Evolutionary conservation across 2,113 vertebrate genomes (phyloP).

Genomic region (Myotis lucifugus): DNA sequence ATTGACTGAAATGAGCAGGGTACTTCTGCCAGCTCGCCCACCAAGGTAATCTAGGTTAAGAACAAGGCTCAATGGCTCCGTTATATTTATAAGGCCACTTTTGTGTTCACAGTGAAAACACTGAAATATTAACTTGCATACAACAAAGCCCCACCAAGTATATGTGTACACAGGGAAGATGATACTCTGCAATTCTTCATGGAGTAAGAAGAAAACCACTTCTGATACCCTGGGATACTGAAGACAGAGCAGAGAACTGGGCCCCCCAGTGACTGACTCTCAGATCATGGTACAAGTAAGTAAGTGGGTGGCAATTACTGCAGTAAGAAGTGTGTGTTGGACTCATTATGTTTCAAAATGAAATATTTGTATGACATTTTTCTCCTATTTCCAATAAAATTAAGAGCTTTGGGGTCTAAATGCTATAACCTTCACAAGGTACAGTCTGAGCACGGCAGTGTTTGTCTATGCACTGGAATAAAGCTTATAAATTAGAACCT

Average conservation of each 20-base stretch:
- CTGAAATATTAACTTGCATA: not conserved
- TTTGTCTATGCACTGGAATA: constrained; percentile 71
- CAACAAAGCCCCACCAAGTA: not conserved
- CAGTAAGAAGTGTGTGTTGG: constrained; percentile 39
- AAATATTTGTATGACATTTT: constrained; percentile 81
- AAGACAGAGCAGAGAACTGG: not conserved
- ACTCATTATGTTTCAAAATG: constrained; percentile 74
- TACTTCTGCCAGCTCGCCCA: not conserved
- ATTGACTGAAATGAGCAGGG: not conserved
- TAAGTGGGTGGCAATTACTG: constrained; percentile 53
- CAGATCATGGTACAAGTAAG: constrained; percentile 21
- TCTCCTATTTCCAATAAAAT: constrained; percentile 72
- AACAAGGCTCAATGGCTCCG: not conserved
- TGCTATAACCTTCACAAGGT: constrained; percentile 79
- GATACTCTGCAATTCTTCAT: not conserved
- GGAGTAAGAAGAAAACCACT: not conserved
- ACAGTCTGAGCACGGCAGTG: constrained; percentile 55
- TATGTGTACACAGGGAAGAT: not conserved
- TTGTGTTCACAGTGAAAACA: not conserved
- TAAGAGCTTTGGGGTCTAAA: constrained; percentile 72
- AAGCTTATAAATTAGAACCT: constrained; percentile 77
- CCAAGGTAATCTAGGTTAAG: not conserved
- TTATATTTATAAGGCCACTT: constrained; percentile 29
- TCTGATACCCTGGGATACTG: not conserved
- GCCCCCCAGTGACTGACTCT: constrained; percentile 18